Evolutionary conservation across 2,888 invertebrate genomes (phyloP).

Genomic region (Oeneis ivallda): DNA sequence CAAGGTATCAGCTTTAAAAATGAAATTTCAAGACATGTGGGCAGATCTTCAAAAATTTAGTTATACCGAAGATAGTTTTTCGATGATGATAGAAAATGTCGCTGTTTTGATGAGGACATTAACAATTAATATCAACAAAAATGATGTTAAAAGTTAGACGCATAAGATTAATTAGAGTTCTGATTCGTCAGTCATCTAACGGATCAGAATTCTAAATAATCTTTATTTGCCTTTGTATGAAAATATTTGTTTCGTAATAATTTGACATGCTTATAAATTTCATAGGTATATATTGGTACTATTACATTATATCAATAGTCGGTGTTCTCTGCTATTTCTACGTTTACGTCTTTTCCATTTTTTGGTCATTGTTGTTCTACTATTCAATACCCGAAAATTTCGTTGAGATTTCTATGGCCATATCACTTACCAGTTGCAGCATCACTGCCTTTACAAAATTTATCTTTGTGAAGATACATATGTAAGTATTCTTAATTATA

Average conservation of each 20-base stretch:
- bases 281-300: conserved; percentile 48
- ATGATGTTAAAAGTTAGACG: conserved; percentile 46
- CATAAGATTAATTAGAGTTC: conserved; percentile 18
- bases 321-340: conserved; percentile 48
- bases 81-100: conserved; percentile 57
- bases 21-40: conserved; percentile 17
- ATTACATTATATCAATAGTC: conserved; percentile 45
- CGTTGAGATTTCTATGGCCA: conserved; percentile 45
- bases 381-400: conserved; percentile 48
- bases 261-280: neutral
- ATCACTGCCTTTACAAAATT: conserved; percentile 52
- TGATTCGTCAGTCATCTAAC: too few species aligned
- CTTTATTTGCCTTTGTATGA: neutral
- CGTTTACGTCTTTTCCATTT: conserved; percentile 51
- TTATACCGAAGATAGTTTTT: conserved; percentile 49
- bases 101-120: conserved; percentile 48
- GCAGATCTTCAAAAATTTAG: conserved; percentile 26
- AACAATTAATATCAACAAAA: conserved; percentile 50
- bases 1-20: neutral
- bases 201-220: conserved; percentile 20
- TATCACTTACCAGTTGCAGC: conserved; percentile 54
- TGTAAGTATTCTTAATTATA: conserved; percentile 43
- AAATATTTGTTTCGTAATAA: neutral
- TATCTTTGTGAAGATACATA: conserved; percentile 49
- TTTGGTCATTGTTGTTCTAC: conserved; percentile 53